Conservation (phyloP, 1,140 invertebrate species). For the Gryon sp. region DNA sequence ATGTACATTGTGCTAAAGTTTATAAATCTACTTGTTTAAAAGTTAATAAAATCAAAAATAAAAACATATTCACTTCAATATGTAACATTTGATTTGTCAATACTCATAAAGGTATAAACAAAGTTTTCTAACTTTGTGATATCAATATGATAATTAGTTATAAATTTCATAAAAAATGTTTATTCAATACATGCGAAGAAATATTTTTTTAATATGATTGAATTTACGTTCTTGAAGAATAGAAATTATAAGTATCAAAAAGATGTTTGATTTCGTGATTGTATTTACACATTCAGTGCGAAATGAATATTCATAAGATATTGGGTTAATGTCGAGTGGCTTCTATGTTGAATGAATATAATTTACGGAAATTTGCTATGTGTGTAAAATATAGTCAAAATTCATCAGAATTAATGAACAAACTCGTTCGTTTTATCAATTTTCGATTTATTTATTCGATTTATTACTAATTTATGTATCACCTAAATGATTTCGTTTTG, state of each 20-base stretch:
- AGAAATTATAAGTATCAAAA: constrained; percentile 12
- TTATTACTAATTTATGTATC: constrained; percentile 57
- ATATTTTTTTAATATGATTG: no score
- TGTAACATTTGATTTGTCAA: no score
- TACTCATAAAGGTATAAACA: no score
- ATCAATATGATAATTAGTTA: no score
- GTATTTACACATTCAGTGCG: constrained; percentile 1
- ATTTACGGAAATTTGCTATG: constrained; percentile 25
- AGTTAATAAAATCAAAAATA: no score
- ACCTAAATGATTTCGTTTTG: constrained; percentile 22
- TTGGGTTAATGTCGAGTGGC: constrained; percentile 9
- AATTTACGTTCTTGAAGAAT: neutral
- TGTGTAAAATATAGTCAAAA: constrained; percentile 24
- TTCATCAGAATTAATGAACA: constrained; percentile 15
- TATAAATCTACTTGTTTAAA: no score
- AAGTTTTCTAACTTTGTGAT: no score
- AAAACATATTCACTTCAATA: no score
- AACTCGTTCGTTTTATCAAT: constrained; percentile 31
- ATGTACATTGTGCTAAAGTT: no score
- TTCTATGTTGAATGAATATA: constrained; percentile 46
- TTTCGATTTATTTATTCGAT: no score
- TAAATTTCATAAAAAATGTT: no score
- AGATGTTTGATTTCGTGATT: constrained; percentile 20
- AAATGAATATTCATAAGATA: constrained; percentile 42
- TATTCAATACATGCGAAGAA: no score